Evolutionary conservation across 2,888 invertebrate species (phyloP), one percentile per base, ranked within the genome.

Genomic region (Smittia sp.): DNA sequence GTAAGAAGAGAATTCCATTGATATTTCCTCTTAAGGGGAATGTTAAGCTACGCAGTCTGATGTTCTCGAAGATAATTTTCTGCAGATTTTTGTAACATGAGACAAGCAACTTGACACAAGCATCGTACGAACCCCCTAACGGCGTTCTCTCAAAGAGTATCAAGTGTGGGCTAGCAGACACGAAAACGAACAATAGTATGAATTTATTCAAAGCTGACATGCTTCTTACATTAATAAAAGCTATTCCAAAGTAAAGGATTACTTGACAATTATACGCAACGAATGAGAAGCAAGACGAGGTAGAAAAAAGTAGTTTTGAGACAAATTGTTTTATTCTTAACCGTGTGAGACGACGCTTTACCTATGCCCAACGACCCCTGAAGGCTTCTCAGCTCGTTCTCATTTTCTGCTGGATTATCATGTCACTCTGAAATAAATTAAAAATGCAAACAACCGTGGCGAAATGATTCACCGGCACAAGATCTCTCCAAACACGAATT

Each of bases 351-450:
- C n/a, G n/a, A n/a, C n/a, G n/a, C n/a, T n/a, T n/a, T n/a, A n/a
- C n/a, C 32, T 32, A 3, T 58, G 18, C 20, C 18, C 58, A 22
- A 7, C 9, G 58, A 58, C 2, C 58, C 58, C 22, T 58, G 22
- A 22, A 58, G 22, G 18, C 18, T 22, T 58, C 46, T 46, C 46
- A 46, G 18, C 22, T 22, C 20, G 6, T 46, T 32, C 4, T n/a
- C 6, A 46, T 65, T 65, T 65, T 65, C 65, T 13, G 25, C 65
- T 38, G 20, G 25, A 66, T 66, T 66, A 66, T 66, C 66, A 66
- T 66, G 66, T 66, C 66, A 66, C 39, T 66, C 15, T 66, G 13
- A 66, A 66, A 66, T 66, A 66, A 66, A 66, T 66, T 66, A 38
- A 39, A 38, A 66, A 66, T 38, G 13, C 32, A 66, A 66, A 66